Conservation (phyloP, 1,140 invertebrate species). For the Bombus ignitus region DNA sequence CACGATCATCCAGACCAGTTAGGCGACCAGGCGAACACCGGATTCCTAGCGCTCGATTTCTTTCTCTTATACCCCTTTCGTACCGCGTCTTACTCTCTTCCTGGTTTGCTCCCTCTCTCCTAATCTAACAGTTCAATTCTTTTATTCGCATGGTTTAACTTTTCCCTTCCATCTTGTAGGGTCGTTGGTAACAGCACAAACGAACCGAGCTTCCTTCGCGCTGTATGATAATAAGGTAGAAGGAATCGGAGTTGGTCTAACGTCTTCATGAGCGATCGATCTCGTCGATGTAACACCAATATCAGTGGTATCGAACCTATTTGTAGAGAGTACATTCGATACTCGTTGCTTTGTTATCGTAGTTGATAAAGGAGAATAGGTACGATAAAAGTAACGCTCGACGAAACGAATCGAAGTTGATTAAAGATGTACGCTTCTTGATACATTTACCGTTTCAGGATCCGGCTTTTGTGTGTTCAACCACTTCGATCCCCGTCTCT, state of each 20-base stretch:
- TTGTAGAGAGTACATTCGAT: background rate
- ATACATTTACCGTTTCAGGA: slow-evolving; percentile 30
- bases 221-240: background rate
- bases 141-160: slow-evolving; percentile 28
- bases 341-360: background rate
- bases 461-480: slow-evolving; percentile 35
- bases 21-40: slow-evolving; percentile 32
- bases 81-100: background rate
- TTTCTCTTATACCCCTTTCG: slow-evolving; percentile 37
- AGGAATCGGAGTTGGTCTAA: background rate
- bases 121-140: slow-evolving; percentile 3
- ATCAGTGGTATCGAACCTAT: background rate
- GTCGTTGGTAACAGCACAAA: background rate
- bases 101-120: too few relatives aligned
- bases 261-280: background rate
- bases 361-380: background rate
- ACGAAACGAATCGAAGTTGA: slow-evolving; percentile 46
- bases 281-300: background rate
- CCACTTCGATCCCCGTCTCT: slow-evolving; percentile 13
- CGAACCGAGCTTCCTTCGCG: slow-evolving; percentile 8
- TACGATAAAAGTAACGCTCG: slow-evolving; percentile 7
- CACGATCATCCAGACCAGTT: slow-evolving; percentile 67
- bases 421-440: slow-evolving; percentile 46
- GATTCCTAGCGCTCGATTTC: slow-evolving; percentile 50
- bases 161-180: background rate